Evolutionary conservation across 2,888 invertebrate genomes (phyloP).

Genomic region (Prosopocoilus inquinatus): DNA sequence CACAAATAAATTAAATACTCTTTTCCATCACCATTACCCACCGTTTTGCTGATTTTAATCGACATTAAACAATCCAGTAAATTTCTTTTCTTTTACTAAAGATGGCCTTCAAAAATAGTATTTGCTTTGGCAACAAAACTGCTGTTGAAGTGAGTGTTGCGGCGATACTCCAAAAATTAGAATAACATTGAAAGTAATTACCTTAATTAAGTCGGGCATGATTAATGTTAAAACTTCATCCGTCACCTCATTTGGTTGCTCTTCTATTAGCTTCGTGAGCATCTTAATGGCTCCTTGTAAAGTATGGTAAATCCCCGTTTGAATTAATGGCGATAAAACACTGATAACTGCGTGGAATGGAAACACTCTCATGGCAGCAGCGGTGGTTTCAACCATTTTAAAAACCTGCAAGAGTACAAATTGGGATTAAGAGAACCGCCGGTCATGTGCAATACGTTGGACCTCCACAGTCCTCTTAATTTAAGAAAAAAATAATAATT

Average conservation of each 20-base stretch:
- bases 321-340: conserved; percentile 75
- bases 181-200: conserved; percentile 46
- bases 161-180: too few species aligned
- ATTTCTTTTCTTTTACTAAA: too few species aligned
- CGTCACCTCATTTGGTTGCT: conserved; percentile 67
- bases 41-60: too few species aligned
- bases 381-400: conserved; percentile 83
- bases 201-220: conserved; percentile 87
- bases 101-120: too few species aligned
- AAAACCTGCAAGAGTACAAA: conserved; percentile 61
- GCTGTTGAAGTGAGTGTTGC: too few species aligned
- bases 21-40: too few species aligned
- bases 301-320: conserved; percentile 81
- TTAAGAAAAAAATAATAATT: too few species aligned
- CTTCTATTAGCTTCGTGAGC: conserved; percentile 79
- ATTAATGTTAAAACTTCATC: conserved; percentile 75
- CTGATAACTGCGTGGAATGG: conserved; percentile 76
- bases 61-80: background rate
- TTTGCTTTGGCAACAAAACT: too few species aligned
- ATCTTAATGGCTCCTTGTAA: conserved; percentile 92
- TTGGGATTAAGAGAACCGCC: background rate
- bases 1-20: conserved; percentile 9
- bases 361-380: conserved; percentile 72
- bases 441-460: background rate
- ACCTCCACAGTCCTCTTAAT: conserved; percentile 11